These are phyloP conservation scores for Ladona fulva DNA, from an alignment of 1,140 invertebrate species.

Conservation along the genomic window DNA sequence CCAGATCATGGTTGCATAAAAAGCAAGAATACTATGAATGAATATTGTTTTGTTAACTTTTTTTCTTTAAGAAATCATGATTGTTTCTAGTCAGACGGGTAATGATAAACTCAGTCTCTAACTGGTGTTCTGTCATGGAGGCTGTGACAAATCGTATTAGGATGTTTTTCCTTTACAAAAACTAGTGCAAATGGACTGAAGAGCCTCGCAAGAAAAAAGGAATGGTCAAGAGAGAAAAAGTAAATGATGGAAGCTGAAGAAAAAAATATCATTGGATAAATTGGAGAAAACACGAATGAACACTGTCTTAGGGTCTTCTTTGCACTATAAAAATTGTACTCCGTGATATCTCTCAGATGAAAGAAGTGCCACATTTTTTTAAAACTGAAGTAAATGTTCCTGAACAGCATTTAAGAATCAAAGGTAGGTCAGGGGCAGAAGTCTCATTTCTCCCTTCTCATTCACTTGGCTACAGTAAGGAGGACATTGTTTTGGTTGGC, in stretches of 20 bases:
- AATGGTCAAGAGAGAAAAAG: background rate
- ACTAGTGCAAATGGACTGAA: conserved; percentile 23
- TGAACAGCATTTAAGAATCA: conserved; percentile 45
- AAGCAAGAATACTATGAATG: background rate
- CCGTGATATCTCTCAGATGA: conserved; percentile 28
- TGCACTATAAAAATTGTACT: conserved; percentile 24
- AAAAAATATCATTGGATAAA: background rate
- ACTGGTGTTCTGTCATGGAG: conserved; percentile 25
- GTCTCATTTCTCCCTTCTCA: conserved; percentile 20
- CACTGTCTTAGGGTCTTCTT: conserved; percentile 22
- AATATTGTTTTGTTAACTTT: conserved; percentile 13
- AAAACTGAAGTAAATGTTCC: conserved; percentile 40
- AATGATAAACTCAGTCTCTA: conserved; percentile 25
- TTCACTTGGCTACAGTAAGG: conserved; percentile 17
- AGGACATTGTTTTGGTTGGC: conserved; percentile 20
- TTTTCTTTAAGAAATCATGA: conserved; percentile 15
- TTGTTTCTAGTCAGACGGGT: conserved; percentile 26
- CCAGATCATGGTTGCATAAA: background rate
- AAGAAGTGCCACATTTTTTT: conserved; percentile 28
- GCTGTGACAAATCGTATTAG: conserved; percentile 26
- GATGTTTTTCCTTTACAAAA: conserved; percentile 21
- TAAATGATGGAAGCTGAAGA: background rate
- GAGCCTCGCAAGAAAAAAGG: conserved; percentile 22
- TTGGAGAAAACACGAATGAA: background rate
- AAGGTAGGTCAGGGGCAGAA: conserved; percentile 29